These are phyloP conservation scores for Lonchura striata DNA, from an alignment of 2,113 vertebrate genomes.

Conservation along the genomic window DNA sequence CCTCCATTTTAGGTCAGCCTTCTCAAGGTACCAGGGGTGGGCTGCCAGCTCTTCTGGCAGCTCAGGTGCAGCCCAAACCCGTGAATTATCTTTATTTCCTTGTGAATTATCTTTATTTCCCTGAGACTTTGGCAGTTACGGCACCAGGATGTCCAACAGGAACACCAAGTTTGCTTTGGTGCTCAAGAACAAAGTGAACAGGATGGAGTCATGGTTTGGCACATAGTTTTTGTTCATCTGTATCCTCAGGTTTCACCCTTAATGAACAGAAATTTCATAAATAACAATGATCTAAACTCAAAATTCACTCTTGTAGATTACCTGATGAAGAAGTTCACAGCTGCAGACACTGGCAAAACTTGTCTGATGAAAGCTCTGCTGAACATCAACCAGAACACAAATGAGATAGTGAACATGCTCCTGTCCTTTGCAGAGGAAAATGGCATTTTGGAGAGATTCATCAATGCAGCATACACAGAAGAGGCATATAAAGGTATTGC, in stretches of 20 bases:
- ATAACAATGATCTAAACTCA: not conserved
- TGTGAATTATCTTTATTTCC: not conserved
- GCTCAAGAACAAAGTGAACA: not conserved
- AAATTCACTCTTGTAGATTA: conserved; percentile 66
- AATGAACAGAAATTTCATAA: not conserved
- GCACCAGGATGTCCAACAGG: not conserved
- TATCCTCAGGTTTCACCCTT: not conserved
- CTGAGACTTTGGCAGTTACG: not conserved
- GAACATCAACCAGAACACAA: conserved; percentile 77
- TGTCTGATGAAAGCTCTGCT: conserved; percentile 83
- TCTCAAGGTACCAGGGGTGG: not conserved
- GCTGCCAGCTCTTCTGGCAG: not conserved
- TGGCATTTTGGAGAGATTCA: conserved; percentile 70
- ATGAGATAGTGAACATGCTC: conserved; percentile 65
- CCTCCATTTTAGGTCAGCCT: not conserved
- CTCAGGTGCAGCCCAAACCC: not conserved
- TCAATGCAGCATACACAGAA: conserved; percentile 81
- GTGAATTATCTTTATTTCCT: not conserved
- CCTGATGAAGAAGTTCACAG: conserved; percentile 78
- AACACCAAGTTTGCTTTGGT: not conserved
- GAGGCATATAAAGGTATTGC: conserved; percentile 78
- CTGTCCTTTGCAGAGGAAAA: conserved; percentile 76
- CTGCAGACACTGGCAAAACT: conserved; percentile 78
- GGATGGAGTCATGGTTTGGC: not conserved
- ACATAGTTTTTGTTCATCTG: not conserved